Evolutionary conservation across 2,113 vertebrate genomes (phyloP).

Genomic region (Engystomops pustulosus): DNA sequence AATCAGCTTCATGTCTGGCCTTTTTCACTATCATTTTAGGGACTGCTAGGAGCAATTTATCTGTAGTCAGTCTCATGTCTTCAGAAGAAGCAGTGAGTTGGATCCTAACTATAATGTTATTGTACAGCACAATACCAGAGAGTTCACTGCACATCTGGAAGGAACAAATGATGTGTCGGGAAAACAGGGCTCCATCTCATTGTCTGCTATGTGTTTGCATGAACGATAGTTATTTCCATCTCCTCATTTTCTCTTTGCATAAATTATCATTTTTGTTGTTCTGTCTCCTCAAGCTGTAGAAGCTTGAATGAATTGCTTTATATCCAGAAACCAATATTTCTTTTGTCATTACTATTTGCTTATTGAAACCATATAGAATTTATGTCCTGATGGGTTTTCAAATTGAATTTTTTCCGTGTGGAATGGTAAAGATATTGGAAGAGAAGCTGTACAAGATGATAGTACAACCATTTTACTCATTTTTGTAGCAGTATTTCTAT

Average conservation of each 20-base stretch:
- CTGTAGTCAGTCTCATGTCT: slow-evolving; percentile 41
- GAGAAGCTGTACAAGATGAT: neutral
- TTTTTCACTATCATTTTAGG: slow-evolving; percentile 59
- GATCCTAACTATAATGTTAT: slow-evolving; percentile 32
- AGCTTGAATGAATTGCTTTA: slow-evolving; percentile 29
- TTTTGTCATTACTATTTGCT: neutral
- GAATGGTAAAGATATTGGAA: neutral
- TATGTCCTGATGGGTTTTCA: neutral
- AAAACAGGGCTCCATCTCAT: slow-evolving; percentile 32
- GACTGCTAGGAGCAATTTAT: slow-evolving; percentile 37
- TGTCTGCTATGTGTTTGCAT: slow-evolving; percentile 53
- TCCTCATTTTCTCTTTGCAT: neutral
- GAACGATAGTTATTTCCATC: slow-evolving; percentile 51
- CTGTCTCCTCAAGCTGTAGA: neutral
- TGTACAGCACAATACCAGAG: slow-evolving; percentile 42
- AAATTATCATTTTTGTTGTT: slow-evolving; percentile 25
- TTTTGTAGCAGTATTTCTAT: neutral
- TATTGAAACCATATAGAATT: slow-evolving; percentile 19
- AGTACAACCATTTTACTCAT: neutral
- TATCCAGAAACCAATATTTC: slow-evolving; percentile 22
- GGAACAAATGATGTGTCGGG: slow-evolving; percentile 38
- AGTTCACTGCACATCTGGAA: slow-evolving; percentile 54
- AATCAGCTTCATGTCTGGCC: neutral
- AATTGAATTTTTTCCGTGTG: neutral
- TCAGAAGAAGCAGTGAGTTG: slow-evolving; percentile 12